These are phyloP conservation scores for Hylaeus volcanicus DNA, from an alignment of 1,140 invertebrate species.

Conservation along the genomic window DNA sequence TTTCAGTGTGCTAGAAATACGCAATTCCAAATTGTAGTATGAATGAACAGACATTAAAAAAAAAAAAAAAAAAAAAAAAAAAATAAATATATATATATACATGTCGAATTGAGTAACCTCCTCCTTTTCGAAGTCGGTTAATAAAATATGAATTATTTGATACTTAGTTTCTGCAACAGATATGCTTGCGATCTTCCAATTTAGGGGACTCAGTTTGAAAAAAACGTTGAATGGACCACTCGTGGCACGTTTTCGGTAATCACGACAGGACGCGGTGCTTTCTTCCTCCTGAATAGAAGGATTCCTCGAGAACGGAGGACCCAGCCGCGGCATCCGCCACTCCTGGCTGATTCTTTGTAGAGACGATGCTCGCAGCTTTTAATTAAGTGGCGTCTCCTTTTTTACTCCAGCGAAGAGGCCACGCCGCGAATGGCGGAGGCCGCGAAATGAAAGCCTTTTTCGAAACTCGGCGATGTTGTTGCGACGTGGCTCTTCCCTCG, in stretches of 20 bases:
- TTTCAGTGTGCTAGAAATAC: too few relatives aligned
- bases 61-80: too few relatives aligned
- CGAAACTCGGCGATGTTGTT: constrained; percentile 12
- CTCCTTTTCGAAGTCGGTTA: too few relatives aligned
- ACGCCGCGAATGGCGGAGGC: constrained; percentile 24
- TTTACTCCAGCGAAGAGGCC: constrained; percentile 25
- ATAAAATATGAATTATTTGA: too few relatives aligned
- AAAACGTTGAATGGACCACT: constrained; percentile 8
- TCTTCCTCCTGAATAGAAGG: constrained; percentile 51
- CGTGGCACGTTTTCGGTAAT: constrained; percentile 11
- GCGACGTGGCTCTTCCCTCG: constrained; percentile 19
- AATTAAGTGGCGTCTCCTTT: constrained; percentile 63
- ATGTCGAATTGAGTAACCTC: too few relatives aligned
- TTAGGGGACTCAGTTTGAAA: constrained; percentile 6
- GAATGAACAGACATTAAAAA: too few relatives aligned
- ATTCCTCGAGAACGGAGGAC: constrained; percentile 47
- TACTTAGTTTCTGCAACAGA: not conserved
- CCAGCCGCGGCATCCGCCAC: constrained; percentile 43
- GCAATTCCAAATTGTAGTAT: too few relatives aligned
- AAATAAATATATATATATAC: too few relatives aligned
- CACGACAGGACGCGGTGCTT: constrained; percentile 36
- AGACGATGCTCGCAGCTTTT: constrained; percentile 56
- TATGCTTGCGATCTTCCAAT: not conserved
- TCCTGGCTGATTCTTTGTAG: constrained; percentile 46
- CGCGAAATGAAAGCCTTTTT: constrained; percentile 46